Base-by-base conservation (phyloP, 2,797 vertebrate genomes). In the Anolis apletophallus region DNA sequence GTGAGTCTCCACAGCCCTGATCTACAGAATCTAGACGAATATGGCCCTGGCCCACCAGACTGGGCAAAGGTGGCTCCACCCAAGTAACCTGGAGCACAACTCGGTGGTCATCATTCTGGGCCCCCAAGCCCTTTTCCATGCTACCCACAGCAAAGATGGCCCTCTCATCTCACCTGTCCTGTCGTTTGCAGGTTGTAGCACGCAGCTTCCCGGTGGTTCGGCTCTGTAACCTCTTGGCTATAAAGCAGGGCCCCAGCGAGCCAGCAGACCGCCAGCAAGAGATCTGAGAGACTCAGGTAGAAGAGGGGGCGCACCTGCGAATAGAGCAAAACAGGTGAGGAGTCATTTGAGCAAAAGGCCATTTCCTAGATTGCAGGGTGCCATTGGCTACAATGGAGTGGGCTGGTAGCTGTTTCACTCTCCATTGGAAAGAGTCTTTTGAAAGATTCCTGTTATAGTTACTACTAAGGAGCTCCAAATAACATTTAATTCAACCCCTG, bases 231-330 rank as follows among this genome's bases (percentile, higher is more conserved):
- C 29, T 95, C 93, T 3, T 91, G 93, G 50, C 96, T 96, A 84
- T 97, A 97, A 14, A 99, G 94, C 23, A 97, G 84, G 0, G 95
- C 96, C 11, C 97, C 98, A 1, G 93, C 75, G 67, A 98, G 94
- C 97, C 98, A 98, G 93, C 97, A 97, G 91, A 97, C 29, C 1
- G 97, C 97, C 85, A 99, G 93, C 57, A 98, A 93, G 40, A 99
- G 94, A 95, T 99, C 97, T 0, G 97, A 97, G 85, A 97, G 90
- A 77, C 97, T 97, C 94, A 99, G 96, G 91, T 97, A 97, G 91
- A 98, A 94, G 80, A 99, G 96, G 0, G 98, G 97, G 71, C 95
- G 97, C 82, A 97, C 92, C 98, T 98, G 95, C 21, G 76, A 46
- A 86, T 91, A 91, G 72, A 59, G 14, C 64, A 83, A 59, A 59